Evolutionary conservation across 2,888 invertebrate genomes (phyloP).

Genomic region (Metallyticus violacea): DNA sequence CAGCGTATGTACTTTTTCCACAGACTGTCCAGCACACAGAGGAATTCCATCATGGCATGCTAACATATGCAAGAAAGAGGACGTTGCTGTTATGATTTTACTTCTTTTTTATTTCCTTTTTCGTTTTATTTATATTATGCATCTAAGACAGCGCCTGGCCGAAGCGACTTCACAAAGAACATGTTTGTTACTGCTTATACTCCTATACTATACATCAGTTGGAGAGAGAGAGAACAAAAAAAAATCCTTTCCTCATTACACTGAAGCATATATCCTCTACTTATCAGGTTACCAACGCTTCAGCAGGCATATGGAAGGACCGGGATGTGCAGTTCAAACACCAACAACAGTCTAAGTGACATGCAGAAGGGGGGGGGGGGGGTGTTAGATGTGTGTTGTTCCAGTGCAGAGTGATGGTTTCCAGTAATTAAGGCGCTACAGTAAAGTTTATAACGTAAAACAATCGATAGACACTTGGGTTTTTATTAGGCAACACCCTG

Average conservation of each 20-base stretch:
- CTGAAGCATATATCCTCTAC: constrained; percentile 26
- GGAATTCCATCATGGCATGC: constrained; percentile 21
- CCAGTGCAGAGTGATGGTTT: no score
- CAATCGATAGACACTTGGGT: no score
- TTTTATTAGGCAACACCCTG: neutral
- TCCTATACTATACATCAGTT: constrained; percentile 5
- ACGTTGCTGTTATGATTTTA: constrained; percentile 18
- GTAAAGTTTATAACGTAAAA: neutral
- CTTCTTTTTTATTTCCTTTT: constrained; percentile 14
- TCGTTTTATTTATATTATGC: constrained; percentile 27
- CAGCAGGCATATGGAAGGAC: constrained; percentile 8
- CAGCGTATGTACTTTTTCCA: neutral
- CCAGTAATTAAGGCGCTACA: neutral
- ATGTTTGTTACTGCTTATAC: constrained; percentile 13
- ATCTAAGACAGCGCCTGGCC: constrained; percentile 20
- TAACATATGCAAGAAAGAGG: constrained; percentile 24
- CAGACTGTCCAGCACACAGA: neutral
- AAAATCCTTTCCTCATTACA: constrained; percentile 26
- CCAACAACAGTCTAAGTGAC: constrained; percentile 2
- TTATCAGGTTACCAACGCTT: constrained; percentile 22
- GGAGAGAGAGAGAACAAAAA: constrained; percentile 10
- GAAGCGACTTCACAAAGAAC: constrained; percentile 13
- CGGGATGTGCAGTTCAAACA: neutral
- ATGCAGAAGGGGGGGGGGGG: neutral
- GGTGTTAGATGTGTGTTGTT: neutral